A percentile compares a stretch with the other conserved stretches of the same genome.
These are phyloP conservation scores for Falco biarmicus DNA, from an alignment of 2,797 vertebrate genomes.

Conservation along the genomic window DNA sequence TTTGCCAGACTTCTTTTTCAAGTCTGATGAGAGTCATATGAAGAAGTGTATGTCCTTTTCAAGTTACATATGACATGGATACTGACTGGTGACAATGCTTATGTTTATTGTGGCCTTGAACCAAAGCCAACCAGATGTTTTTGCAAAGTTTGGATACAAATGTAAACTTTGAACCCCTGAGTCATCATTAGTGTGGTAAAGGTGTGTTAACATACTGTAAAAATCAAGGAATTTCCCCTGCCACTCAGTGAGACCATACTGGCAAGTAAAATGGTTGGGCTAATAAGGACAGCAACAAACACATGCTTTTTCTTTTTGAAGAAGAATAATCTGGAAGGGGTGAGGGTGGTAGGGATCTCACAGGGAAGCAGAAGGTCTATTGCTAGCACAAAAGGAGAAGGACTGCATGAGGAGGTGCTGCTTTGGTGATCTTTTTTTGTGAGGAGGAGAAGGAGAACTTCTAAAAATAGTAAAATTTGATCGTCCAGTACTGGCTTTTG, in stretches of 20 bases:
- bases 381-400: background rate
- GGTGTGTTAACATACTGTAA: background rate
- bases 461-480: constrained; percentile 58
- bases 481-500: constrained; percentile 56
- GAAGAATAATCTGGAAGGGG: background rate
- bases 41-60: background rate
- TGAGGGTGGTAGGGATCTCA: background rate
- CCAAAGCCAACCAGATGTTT: background rate
- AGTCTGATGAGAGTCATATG: background rate
- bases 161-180: background rate
- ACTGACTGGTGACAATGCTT: background rate
- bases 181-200: background rate
- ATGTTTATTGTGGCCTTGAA: background rate
- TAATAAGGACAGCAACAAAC: background rate
- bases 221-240: background rate
- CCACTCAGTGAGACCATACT: background rate
- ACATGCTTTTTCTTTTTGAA: background rate
- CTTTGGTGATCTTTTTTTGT: background rate
- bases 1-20: background rate
- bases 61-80: background rate
- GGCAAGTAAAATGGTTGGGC: background rate
- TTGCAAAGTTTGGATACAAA: background rate
- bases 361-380: background rate
- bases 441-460: background rate
- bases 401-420: background rate